These are phyloP conservation scores for Trachymyrmex septentrionalis DNA, from an alignment of 1,140 invertebrate species.

Conservation along the genomic window DNA sequence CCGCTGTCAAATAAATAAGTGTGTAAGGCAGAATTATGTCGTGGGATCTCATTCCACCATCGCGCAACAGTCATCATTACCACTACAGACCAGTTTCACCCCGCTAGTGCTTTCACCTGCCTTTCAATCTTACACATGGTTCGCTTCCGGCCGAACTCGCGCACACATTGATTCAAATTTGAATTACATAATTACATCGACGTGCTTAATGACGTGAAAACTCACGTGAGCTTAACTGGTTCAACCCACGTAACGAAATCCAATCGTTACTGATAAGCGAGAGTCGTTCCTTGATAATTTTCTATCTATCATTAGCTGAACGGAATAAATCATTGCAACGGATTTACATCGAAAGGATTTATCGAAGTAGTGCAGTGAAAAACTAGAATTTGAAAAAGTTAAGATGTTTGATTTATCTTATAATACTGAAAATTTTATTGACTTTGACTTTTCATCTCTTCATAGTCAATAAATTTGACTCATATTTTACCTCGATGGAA, in stretches of 20 bases:
- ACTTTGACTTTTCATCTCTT: too few relatives aligned
- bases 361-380: too few relatives aligned
- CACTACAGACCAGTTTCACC: neutral
- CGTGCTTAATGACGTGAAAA: constrained; percentile 63
- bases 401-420: too few relatives aligned
- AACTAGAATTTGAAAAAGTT: too few relatives aligned
- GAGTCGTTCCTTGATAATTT: constrained; percentile 52
- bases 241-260: constrained; percentile 59
- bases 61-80: constrained; percentile 62
- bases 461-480: too few relatives aligned
- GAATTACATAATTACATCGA: constrained; percentile 76
- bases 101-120: constrained; percentile 1
- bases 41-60: constrained; percentile 68
- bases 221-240: constrained; percentile 59
- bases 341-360: too few relatives aligned
- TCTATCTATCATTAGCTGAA: constrained; percentile 42
- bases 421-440: too few relatives aligned
- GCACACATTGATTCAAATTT: constrained; percentile 72
- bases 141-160: neutral
- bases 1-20: constrained; percentile 83
- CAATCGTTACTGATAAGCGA: constrained; percentile 11
- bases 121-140: neutral
- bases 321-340: neutral
- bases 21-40: constrained; percentile 78
- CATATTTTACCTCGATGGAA: too few relatives aligned